Evolutionary conservation across 30 jellyfish, hydroid and myxozoan genomes (phyloP), one percentile per base, ranked within the genome.

Genomic region (Hydractinia symbiolongicarpus): DNA sequence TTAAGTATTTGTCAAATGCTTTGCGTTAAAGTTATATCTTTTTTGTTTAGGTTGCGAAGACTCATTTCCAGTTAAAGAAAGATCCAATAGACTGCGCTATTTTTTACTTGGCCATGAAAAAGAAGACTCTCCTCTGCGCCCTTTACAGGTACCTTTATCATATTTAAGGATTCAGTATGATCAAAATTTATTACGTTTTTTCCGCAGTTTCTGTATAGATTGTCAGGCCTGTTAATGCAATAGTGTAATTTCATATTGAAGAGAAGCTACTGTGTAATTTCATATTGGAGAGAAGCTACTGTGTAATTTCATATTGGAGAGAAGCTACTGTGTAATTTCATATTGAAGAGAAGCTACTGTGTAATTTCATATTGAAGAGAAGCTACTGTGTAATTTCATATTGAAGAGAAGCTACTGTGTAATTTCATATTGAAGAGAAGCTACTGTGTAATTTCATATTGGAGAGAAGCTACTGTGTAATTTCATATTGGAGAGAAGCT

Each of bases 21-120:
- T 16, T 58, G 17, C 19, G 69, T 58, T 58, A 1, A 6, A 13
- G 9, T 71, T 77, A 9, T n/a, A 8, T 54, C 54, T 50, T 74
- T 51, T 50, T 19, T 53, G 66, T 66, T 21, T 72, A 93, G 98
- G 85, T 95, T 9, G 99, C 99, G 5, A 95, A 95, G 79, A 86
- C 95, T 5, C 97, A 95, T 56, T 95, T 95, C 74, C 99, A 95
- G 68, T 57, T 88, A 50, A 82, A 89, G 8, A 93, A 95, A 72
- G 96, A 95, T 60, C 99, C 99, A 5, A 84, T 95, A 72, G 99
- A 95, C 73, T 86, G 97, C 60, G 97, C 97, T 53, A 74, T 95
- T 14, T 95, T 88, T 83, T 95, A 95, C 73, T 82, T 95, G 66
- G 96, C 97, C 5, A 80, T 85, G 87, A 95, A 89, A 82, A 95